These are phyloP conservation scores for Catharus bicknelli DNA, from an alignment of 2,113 vertebrate species.

Conservation along the genomic window DNA sequence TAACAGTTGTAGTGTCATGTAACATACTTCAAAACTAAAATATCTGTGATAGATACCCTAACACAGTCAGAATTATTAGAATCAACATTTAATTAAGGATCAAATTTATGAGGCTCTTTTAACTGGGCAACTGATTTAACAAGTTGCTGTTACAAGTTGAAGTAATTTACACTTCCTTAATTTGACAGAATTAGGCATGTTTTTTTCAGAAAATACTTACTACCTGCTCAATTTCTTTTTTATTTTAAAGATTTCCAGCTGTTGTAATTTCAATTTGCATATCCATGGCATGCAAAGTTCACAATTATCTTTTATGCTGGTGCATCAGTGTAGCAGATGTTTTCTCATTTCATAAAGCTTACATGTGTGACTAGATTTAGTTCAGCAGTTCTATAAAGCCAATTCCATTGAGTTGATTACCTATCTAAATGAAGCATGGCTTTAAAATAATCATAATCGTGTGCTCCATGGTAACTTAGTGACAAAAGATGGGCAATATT, in stretches of 20 bases:
- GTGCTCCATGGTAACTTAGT: not conserved
- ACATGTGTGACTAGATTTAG: slow-evolving; percentile 51
- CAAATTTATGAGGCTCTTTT: slow-evolving; percentile 3
- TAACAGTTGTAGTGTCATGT: not conserved
- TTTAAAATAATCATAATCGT: slow-evolving; percentile 61
- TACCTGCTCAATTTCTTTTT: not conserved
- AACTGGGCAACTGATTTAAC: slow-evolving; percentile 50
- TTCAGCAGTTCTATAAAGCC: not conserved
- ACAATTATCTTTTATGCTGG: not conserved
- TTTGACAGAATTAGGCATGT: not conserved
- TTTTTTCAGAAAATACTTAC: slow-evolving; percentile 24
- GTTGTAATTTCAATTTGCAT: slow-evolving; percentile 32
- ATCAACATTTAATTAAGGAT: slow-evolving; percentile 50
- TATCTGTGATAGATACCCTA: not conserved
- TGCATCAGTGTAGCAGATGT: slow-evolving; percentile 5
- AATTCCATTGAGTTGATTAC: slow-evolving; percentile 48
- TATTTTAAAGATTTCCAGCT: slow-evolving; percentile 3
- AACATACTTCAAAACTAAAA: slow-evolving; percentile 34
- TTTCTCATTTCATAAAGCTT: slow-evolving; percentile 46
- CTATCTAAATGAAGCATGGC: slow-evolving; percentile 57
- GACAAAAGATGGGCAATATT: slow-evolving; percentile 29
- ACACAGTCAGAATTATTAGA: slow-evolving; percentile 13
- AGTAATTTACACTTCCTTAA: slow-evolving; percentile 55
- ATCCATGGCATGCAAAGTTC: not conserved
- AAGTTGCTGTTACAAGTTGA: slow-evolving; percentile 36